Percentiles rank a stretch among this genome's conserved stretches.
Evolutionary conservation across 2,113 vertebrate species (phyloP).

Genomic region (Machaerirhynchus nigripectus): DNA sequence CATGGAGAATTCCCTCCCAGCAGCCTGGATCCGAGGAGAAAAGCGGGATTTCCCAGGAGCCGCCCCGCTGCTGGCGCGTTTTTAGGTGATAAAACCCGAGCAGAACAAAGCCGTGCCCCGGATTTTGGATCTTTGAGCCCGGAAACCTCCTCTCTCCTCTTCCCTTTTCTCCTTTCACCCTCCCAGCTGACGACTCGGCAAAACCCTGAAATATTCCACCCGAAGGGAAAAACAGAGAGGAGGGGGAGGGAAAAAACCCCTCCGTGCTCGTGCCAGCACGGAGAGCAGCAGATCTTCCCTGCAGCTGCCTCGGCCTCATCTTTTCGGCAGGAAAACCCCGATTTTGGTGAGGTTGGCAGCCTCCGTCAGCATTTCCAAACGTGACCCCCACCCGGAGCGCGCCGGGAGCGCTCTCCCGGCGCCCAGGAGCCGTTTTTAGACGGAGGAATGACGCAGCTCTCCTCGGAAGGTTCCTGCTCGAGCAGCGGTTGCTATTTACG

Average conservation of each 20-base stretch:
- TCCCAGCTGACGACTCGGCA: not conserved
- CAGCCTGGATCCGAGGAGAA: accelerated
- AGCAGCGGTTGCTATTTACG: not conserved
- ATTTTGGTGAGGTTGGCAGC: not conserved
- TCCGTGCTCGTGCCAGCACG: not conserved
- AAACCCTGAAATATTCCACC: not conserved
- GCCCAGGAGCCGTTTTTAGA: not conserved
- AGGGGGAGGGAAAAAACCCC: not conserved
- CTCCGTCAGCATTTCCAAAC: not conserved
- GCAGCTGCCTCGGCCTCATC: not conserved
- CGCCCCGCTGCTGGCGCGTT: not conserved
- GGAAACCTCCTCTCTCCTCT: not conserved
- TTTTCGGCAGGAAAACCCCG: not conserved
- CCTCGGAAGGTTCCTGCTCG: not conserved
- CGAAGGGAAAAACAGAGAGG: not conserved
- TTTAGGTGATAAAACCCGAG: not conserved
- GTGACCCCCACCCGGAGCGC: not conserved
- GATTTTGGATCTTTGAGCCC: not conserved
- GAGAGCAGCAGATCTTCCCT: not conserved
- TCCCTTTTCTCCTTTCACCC: not conserved
- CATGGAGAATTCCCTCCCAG: not conserved
- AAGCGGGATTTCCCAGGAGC: no score
- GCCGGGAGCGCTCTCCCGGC: not conserved
- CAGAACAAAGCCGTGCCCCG: not conserved
- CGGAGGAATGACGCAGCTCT: not conserved